Evolutionary conservation across 2,888 invertebrate species (phyloP).

Genomic region (Anagyrus pseudococci): DNA sequence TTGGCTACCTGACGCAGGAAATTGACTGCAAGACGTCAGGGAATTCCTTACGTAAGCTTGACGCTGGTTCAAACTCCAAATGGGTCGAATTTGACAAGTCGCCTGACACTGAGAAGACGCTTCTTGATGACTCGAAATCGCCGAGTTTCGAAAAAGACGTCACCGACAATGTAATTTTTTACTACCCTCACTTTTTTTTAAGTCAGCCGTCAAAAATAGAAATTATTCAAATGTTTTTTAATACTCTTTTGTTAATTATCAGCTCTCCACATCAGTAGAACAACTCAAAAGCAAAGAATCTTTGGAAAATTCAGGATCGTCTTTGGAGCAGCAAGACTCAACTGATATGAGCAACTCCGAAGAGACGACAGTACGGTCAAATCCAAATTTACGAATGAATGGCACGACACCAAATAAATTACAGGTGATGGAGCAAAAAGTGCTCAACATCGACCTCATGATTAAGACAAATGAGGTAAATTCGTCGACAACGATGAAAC

Average conservation of each 20-base stretch:
- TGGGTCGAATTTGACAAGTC: constrained; percentile 60
- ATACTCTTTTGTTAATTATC: no score
- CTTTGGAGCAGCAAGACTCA: constrained; percentile 53
- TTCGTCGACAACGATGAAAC: constrained; percentile 59
- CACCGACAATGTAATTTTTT: neutral
- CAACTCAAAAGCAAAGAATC: constrained; percentile 46
- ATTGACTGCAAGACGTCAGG: no score
- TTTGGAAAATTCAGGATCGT: constrained; percentile 47
- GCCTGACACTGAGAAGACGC: constrained; percentile 56
- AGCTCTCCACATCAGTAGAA: no score
- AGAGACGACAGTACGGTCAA: constrained; percentile 52
- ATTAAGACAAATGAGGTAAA: constrained; percentile 51
- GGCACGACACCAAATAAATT: constrained; percentile 48
- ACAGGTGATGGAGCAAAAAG: constrained; percentile 48
- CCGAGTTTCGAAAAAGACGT: no score
- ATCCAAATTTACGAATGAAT: constrained; percentile 54
- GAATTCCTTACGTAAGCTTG: constrained; percentile 2
- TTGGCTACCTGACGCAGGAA: constrained; percentile 72
- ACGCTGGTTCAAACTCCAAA: constrained; percentile 45
- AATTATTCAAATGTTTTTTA: no score
- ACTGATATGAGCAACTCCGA: constrained; percentile 53
- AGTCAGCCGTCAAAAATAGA: no score
- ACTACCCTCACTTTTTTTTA: no score
- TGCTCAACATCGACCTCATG: constrained; percentile 62
- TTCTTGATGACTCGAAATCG: no score